Conservation (phyloP, 1,140 invertebrate species). For the Nixonia krombeini region DNA sequence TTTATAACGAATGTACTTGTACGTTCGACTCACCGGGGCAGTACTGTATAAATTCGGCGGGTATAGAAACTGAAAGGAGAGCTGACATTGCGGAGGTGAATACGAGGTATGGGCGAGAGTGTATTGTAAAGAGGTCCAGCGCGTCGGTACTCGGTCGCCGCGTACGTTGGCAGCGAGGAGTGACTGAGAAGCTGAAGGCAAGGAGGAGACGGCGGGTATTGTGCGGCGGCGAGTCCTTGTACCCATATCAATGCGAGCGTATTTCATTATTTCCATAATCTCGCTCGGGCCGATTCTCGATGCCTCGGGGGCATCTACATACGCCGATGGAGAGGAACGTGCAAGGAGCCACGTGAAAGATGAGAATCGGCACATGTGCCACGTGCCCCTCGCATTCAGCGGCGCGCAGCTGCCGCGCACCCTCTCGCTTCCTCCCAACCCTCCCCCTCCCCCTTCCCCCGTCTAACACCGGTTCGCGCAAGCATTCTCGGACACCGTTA, state of each 20-base stretch:
- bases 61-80: no score
- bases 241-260: constrained; percentile 19
- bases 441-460: no score
- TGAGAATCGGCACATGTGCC: constrained; percentile 52
- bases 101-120: no score
- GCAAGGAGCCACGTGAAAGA: constrained; percentile 42
- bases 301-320: constrained; percentile 35
- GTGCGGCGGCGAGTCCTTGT: constrained; percentile 28
- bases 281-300: constrained; percentile 40
- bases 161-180: no score
- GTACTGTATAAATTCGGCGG: no score
- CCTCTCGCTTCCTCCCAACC: no score
- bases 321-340: constrained; percentile 11
- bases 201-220: neutral
- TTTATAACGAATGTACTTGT: no score
- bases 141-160: no score
- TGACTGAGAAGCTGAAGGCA: no score
- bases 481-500: constrained; percentile 44
- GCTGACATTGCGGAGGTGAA: no score
- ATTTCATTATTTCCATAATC: constrained; percentile 50
- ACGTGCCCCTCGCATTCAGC: constrained; percentile 30
- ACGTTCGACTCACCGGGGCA: no score
- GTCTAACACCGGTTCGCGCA: constrained; percentile 27
- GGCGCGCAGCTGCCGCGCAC: constrained; percentile 45
- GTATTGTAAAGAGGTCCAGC: no score